Percentiles rank a stretch among this genome's conserved stretches.
These are phyloP conservation scores for Ephestia elutella DNA, from an alignment of 1,140 invertebrate species.

Conservation along the genomic window DNA sequence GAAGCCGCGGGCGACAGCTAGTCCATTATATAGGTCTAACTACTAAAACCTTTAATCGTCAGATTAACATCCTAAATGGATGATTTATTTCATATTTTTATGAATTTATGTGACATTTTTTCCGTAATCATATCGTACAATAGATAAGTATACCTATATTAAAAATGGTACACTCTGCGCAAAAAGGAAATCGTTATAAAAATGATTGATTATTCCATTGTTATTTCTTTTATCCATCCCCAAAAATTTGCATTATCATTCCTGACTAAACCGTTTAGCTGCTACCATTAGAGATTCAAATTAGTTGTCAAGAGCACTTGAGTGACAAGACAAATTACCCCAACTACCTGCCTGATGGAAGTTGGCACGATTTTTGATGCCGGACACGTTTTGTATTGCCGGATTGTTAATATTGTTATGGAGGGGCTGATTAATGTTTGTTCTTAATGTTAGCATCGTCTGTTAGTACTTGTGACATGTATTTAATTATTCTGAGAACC, in stretches of 20 bases:
- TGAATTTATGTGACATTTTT: no score
- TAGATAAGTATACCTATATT: neutral
- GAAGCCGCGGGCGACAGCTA: no score
- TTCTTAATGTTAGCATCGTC: neutral
- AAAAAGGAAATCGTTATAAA: neutral
- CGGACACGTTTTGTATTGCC: slow-evolving; percentile 2
- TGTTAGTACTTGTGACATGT: neutral
- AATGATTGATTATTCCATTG: neutral
- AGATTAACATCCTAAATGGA: no score
- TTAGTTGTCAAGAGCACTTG: slow-evolving; percentile 2
- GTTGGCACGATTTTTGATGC: slow-evolving; percentile 3
- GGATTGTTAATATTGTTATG: neutral
- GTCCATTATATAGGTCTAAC: no score
- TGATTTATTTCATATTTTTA: no score
- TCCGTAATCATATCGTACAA: no score
- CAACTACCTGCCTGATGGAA: slow-evolving; percentile 3
- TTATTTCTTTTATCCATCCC: neutral
- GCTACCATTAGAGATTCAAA: slow-evolving; percentile 2
- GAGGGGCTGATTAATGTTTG: slow-evolving; percentile 1
- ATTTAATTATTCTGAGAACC: neutral
- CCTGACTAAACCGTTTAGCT: neutral
- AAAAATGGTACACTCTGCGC: neutral
- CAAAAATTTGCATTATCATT: neutral
- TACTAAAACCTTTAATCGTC: no score
- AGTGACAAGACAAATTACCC: slow-evolving; percentile 4